phyloP scores from a whole-genome alignment of 2,797 vertebrate genomes.

The Anas bernieri region DNA sequence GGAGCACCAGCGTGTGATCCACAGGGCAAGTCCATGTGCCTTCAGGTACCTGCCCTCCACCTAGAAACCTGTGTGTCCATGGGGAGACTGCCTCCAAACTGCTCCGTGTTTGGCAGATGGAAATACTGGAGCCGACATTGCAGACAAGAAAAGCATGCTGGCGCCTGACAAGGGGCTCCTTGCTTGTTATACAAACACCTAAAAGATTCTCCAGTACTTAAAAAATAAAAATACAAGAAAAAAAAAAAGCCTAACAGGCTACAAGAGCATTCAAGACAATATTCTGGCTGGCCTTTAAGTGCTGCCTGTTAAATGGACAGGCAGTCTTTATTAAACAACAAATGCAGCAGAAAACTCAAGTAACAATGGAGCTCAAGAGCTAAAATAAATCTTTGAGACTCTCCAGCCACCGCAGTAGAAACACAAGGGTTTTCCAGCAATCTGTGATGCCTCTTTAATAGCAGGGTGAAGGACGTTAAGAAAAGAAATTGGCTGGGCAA shows the following conservation, averaged over 20 bases:
- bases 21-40: not conserved
- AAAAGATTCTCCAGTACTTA: not conserved
- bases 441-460: not conserved
- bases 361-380: not conserved
- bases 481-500: not conserved
- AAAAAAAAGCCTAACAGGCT: not conserved
- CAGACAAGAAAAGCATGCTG: not conserved
- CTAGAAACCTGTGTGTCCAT: accelerated
- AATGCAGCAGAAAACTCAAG: not conserved
- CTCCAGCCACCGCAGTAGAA: not conserved
- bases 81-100: not conserved
- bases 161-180: not conserved
- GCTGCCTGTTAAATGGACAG: not conserved
- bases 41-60: not conserved
- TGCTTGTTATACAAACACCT: not conserved
- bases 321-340: not conserved
- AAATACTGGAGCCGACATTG: not conserved
- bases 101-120: not conserved
- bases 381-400: not conserved
- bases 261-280: not conserved
- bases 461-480: not conserved
- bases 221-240: not conserved
- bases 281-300: not conserved
- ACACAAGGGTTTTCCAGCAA: not conserved
- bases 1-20: accelerated